Base-by-base conservation (phyloP, 2,888 invertebrate species). In the Noctuana brunneofusca region DNA sequence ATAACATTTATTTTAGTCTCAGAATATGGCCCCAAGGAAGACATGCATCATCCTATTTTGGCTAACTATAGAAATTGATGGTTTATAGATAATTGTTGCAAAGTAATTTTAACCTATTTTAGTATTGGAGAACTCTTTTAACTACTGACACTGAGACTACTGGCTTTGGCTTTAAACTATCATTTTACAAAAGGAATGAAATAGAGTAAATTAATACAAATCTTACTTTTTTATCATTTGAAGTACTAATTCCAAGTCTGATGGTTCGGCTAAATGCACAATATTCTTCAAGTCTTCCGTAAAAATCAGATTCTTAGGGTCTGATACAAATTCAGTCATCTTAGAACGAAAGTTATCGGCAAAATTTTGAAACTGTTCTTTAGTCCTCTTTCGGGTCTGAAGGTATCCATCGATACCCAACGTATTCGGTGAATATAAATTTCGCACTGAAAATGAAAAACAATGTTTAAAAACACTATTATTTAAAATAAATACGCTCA, bases 221-320 rank as follows among this genome's bases (percentile, higher is more conserved):
- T 59, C 85, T 81, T 86, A 95, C 94, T 94, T 95, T 80, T 93
- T 92, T 67, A 96, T 85, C 96, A 97, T 96, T 71, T 93, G 89
- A 8, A 91, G 72, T 1, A 95, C 78, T 16, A 96, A 83, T 6
- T 94, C 84, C 12, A 96, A 68, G 78, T 97, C 96, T 9, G 89
- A 79, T 27, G 92, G 92, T 65, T 95, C 93, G 2, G 93, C 93
- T 58, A 97, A 80, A 75, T 96, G 95, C 3, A 96, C 78, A 93
- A 96, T 95, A 77, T 95, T 96, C 80, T 96, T 97, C 11, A 97
- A 85, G 83, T 97, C 97, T 86, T 97, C 97, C 5, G 96, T 96
- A 75, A 96, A 97, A 67, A 97, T 93, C 93, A 96, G 93, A 69
- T 92, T 93, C 66, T 92, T 92, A 0, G 92, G 82, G 14, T 93